Conservation (phyloP, 2,797 vertebrate genomes). For the Oreortyx pictus region DNA sequence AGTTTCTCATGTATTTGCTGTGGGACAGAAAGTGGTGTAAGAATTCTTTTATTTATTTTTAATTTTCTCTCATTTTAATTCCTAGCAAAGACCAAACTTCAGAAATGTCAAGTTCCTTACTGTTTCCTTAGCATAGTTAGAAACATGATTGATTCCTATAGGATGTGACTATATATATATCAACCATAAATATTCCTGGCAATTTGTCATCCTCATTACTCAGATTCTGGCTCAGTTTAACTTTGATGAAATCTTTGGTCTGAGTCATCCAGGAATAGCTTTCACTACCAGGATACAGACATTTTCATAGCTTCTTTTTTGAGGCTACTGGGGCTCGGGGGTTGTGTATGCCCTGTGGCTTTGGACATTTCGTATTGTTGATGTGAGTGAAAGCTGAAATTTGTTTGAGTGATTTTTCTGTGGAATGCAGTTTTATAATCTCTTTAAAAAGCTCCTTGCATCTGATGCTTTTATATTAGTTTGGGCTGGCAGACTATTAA, state of each 20-base stretch:
- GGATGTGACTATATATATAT: background rate
- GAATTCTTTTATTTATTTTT: background rate
- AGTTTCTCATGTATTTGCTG: background rate
- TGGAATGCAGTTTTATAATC: slow-evolving; percentile 5
- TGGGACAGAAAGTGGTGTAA: background rate
- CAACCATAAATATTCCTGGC: background rate
- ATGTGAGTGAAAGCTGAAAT: slow-evolving; percentile 3
- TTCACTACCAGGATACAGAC: background rate
- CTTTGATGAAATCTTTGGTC: background rate
- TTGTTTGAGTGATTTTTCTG: background rate
- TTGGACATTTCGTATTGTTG: background rate
- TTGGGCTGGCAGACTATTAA: slow-evolving; percentile 21
- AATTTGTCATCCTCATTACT: background rate
- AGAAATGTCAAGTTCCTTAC: background rate
- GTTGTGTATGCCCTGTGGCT: background rate
- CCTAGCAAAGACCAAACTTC: background rate
- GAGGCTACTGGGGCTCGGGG: background rate
- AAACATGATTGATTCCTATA: background rate
- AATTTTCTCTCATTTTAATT: background rate
- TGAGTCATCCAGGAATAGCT: background rate
- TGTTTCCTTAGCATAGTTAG: background rate
- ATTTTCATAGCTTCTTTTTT: background rate
- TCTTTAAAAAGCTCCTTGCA: background rate
- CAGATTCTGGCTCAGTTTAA: background rate
- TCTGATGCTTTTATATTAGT: background rate